A percentile compares a stretch with the other conserved stretches of the same genome.
Evolutionary conservation across 2,888 invertebrate species (phyloP).

Genomic region (Nycteola revayana): DNA sequence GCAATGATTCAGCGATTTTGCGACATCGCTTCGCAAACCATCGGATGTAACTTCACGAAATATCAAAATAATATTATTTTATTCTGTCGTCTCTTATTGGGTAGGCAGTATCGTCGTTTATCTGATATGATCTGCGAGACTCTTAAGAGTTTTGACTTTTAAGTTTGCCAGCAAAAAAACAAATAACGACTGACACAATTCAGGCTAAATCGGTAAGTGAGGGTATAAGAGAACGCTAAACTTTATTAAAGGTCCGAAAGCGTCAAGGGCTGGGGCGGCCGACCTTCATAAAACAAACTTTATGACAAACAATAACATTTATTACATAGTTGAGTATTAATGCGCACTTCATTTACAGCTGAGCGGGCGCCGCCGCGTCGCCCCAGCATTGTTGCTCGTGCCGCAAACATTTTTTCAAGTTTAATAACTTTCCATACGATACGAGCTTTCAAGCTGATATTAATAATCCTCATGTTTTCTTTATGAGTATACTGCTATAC

Average conservation of each 20-base stretch:
- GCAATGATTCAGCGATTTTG: conserved; percentile 60
- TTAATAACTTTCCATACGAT: conserved; percentile 1
- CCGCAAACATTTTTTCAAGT: conserved; percentile 50
- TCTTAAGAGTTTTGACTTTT: conserved; percentile 28
- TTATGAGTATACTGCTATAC: no score
- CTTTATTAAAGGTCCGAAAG: conserved; percentile 65
- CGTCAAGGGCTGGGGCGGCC: conserved; percentile 51
- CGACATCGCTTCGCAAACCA: conserved; percentile 43
- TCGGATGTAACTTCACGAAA: conserved; percentile 54
- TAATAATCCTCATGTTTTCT: background rate
- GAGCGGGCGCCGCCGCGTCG: conserved; percentile 57
- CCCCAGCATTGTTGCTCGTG: conserved; percentile 50
- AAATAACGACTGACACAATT: conserved; percentile 46
- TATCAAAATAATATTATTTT: conserved; percentile 63
- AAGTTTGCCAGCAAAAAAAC: conserved; percentile 12
- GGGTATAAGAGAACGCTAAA: conserved; percentile 56
- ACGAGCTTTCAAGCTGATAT: no score
- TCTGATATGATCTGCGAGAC: conserved; percentile 33
- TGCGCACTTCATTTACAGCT: conserved; percentile 70
- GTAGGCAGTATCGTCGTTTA: conserved; percentile 37
- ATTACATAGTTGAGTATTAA: conserved; percentile 77
- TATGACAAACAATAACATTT: conserved; percentile 80
- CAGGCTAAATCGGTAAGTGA: conserved; percentile 45
- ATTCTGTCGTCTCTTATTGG: conserved; percentile 48
- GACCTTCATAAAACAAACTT: conserved; percentile 76